Base-by-base conservation (phyloP, 2,113 vertebrate species). In the Grallaria varia region DNA sequence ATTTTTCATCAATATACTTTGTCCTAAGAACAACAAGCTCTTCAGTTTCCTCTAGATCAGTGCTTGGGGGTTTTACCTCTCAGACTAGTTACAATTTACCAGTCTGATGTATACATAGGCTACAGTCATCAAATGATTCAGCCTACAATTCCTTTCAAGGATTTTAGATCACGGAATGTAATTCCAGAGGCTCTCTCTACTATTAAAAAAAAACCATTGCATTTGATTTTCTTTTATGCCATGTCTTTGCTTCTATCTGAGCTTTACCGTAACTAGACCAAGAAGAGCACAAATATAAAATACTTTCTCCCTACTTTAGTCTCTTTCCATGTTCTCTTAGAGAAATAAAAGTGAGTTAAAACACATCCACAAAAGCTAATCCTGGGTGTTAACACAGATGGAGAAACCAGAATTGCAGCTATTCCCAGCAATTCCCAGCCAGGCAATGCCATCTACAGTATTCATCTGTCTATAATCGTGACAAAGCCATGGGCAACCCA, bases 1-100 rank as follows among this genome's bases (percentile, higher is more conserved):
- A 68, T 62, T 81, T 77, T 42, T 63, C 52, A 79, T 19, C 79
- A 88, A 78, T 39, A 76, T 17, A 55, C 7, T 66, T 62, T n/a
- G 20, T 30, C 7, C 1, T 50, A 42, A 81, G 52, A 93, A 90
- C 64, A 97, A 96, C 64, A 81, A 96, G 89, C 50, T 72, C 94
- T 92, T 89, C 78, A 84, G n/a, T 49, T 76, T 95, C 76, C 89
- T 96, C 89, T 94, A 87, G 88, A 97, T 84, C 56, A 73, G 28
- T 53, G 50, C 89, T 93, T 72, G 16, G 21, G 23, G 14, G 19
- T 79, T 78, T 81, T 31, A 35, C 6, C 3, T 87, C 42, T 27
- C 35, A 58, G 4, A 50, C 27, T 16, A 30, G 18, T 14, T 69
- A 58, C 10, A 76, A 35, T n/a, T 60, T 89, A 93, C 63, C 67